Base-by-base conservation (phyloP, 2,888 invertebrate genomes). In the Pedicia rivosa region DNA sequence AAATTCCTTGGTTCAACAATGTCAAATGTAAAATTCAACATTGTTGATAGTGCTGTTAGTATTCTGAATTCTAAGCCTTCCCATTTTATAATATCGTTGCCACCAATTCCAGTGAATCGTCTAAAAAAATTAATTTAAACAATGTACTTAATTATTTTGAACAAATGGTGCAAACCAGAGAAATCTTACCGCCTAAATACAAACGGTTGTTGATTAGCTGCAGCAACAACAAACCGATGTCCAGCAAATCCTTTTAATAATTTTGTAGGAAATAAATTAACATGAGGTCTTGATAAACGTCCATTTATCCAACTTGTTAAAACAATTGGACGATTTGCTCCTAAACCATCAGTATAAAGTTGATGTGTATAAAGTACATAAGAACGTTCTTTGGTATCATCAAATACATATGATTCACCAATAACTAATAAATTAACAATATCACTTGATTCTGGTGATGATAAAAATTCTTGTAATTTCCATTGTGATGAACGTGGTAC, bases 51-150 rank as follows among this genome's bases (percentile, higher is more conserved):
- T 25, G 78, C 49, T 40, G 66, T 61, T 2, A 83, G 54, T 10
- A 82, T 48, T 42, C 78, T 67, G 36, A 76, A 60, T 64, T 84
- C 83, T n/a, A 79, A 56, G 7, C 83, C 83, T 53, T 82, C 82
- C 79, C 62, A 61, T 5, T 38, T 40, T 9, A 57, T 39, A 22
- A 47, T 46, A 0, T 45, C 39, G 16, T 46, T 51, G n/a, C 59
- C 60, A 5, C 47, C 43, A 1, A 46, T 37, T 38, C 56, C 55
- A 10, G 60, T 37, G 1, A 43, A 42, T 31, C 46, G 51, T 24
- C 50, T 51, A 15, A n/a, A 24, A 12, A 3, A 28, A 28, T 8
- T n/a, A 28, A 12, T 28, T 12, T 5, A 12, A 12, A 5, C 8
- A 12, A 27, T 27, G 13, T 8, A 12, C 5, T 27, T 12, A 27